Base-by-base conservation (phyloP, 1,140 invertebrate genomes). In the Dufourea novaeangliae region DNA sequence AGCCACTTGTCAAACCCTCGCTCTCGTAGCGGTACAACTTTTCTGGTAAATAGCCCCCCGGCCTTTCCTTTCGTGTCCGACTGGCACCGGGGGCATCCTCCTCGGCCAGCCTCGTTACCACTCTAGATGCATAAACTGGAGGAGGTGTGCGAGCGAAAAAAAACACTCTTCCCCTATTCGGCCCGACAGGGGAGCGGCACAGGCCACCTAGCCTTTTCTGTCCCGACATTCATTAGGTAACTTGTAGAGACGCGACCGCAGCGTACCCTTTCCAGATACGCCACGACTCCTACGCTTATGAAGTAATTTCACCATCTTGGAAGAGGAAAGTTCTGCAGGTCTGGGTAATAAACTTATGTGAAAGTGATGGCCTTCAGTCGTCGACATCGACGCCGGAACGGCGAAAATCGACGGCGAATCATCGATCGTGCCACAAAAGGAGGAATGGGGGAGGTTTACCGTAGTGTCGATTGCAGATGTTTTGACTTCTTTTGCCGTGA, bases 81-180 rank as follows among this genome's bases (percentile, higher is more conserved):
- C 62, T 54, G 66, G 14, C 50, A 8, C 20, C 20, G 44, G 52
- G 56, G 62, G 68, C 57, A 69, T 78, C 64, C 59, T 52, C 50
- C 34, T 64, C 46, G 62, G 70, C 78, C 73, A 46, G 44, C 66
- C 82, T 85, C 82, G 79, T 85, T 85, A 85, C 76, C 57, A 79
- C 79, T 82, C 74, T 68, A 70, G 82, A 84, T 79, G 82, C 84
- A 84, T 84, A 85, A 85, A 85, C 84, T 85, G 82, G 72, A 54
- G 57, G 57, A 63, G 82, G 67, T 66, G 67, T 66, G 66, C 70
- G 72, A 63, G 61, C 75, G 72, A 76, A 82, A 82, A 84, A 84
- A 75, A 44, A 39, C 46, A 17, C 57, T 39, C 25, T 29, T 14
- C 52, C 41, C n/a, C n/a, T n/a, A n/a, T n/a, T n/a, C n/a, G 22